A percentile compares a stretch with the other conserved stretches of the same genome.
These are phyloP conservation scores for Drosophila flavopinicola DNA, from an alignment of 2,888 invertebrate species.

Conservation along the genomic window DNA sequence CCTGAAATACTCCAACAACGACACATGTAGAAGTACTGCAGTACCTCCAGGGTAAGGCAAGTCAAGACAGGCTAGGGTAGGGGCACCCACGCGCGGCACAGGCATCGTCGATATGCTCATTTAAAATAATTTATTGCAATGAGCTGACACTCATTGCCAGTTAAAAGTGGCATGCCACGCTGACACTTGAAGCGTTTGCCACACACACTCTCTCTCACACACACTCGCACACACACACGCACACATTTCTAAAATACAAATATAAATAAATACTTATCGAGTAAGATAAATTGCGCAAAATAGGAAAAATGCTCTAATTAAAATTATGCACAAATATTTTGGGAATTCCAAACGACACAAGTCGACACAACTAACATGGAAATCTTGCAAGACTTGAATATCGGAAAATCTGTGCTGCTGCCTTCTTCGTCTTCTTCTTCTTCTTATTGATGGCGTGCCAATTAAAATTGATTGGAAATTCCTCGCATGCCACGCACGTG, in stretches of 20 bases:
- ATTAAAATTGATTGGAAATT: constrained; percentile 84
- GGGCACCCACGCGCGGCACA: constrained; percentile 30
- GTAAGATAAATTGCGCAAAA: constrained; percentile 78
- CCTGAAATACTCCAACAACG: constrained; percentile 36
- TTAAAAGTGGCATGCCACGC: constrained; percentile 60
- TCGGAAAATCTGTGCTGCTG: constrained; percentile 23
- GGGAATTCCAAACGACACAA: constrained; percentile 65
- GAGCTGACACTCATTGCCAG: constrained; percentile 79
- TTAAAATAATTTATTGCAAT: constrained; percentile 83
- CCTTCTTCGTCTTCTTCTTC: constrained; percentile 4
- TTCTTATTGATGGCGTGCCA: constrained; percentile 83
- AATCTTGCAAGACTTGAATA: constrained; percentile 16
- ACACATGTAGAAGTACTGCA: constrained; percentile 31
- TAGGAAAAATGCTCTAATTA: constrained; percentile 81
- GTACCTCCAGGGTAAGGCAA: constrained; percentile 12
- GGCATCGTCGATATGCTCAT: constrained; percentile 81
- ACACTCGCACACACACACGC: not conserved
- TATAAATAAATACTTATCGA: constrained; percentile 51
- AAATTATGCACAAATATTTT: constrained; percentile 82
- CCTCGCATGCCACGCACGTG: constrained; percentile 80
- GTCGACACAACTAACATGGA: constrained; percentile 43
- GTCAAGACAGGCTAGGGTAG: not conserved
- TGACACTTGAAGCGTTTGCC: constrained; percentile 61
- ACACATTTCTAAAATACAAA: constrained; percentile 36
- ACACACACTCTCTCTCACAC: constrained; percentile 29